These are phyloP conservation scores for Nylanderia fulva DNA, from an alignment of 1,140 invertebrate genomes.

Conservation along the genomic window DNA sequence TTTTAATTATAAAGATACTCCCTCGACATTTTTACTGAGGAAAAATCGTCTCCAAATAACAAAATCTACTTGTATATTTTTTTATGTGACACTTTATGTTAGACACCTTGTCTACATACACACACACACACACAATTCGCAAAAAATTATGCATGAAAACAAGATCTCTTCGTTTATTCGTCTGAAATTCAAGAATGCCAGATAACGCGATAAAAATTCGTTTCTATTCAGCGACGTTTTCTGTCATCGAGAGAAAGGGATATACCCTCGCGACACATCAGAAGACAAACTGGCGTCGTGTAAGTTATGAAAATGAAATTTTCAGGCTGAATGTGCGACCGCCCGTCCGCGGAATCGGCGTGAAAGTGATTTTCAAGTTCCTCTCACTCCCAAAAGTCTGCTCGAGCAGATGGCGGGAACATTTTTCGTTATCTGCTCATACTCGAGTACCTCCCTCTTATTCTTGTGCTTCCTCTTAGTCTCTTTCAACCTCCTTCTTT, in stretches of 20 bases:
- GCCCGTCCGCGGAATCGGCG: slow-evolving; percentile 21
- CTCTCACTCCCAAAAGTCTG: slow-evolving; percentile 42
- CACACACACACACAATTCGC: background rate
- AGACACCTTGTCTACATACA: too few species aligned
- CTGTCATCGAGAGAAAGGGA: slow-evolving; percentile 13
- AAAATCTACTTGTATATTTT: too few species aligned
- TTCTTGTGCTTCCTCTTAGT: slow-evolving; percentile 21
- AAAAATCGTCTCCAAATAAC: too few species aligned
- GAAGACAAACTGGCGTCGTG: slow-evolving; percentile 39
- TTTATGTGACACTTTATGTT: too few species aligned
- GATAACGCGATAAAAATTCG: slow-evolving; percentile 25
- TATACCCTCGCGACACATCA: slow-evolving; percentile 37
- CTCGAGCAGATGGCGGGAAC: slow-evolving; percentile 62
- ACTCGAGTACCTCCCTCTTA: slow-evolving; percentile 29
- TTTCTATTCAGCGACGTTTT: background rate
- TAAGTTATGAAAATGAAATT: slow-evolving; percentile 66
- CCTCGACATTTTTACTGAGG: too few species aligned
- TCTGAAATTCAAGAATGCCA: too few species aligned
- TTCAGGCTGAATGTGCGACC: slow-evolving; percentile 25
- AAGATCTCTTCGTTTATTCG: background rate
- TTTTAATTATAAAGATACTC: too few species aligned
- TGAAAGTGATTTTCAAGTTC: slow-evolving; percentile 63
- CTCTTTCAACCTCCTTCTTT: background rate
- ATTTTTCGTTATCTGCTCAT: slow-evolving; percentile 64
- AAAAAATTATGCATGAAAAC: slow-evolving; percentile 13